These are phyloP conservation scores for Xylophagus ater DNA, from an alignment of 2,888 invertebrate species.

Conservation along the genomic window DNA sequence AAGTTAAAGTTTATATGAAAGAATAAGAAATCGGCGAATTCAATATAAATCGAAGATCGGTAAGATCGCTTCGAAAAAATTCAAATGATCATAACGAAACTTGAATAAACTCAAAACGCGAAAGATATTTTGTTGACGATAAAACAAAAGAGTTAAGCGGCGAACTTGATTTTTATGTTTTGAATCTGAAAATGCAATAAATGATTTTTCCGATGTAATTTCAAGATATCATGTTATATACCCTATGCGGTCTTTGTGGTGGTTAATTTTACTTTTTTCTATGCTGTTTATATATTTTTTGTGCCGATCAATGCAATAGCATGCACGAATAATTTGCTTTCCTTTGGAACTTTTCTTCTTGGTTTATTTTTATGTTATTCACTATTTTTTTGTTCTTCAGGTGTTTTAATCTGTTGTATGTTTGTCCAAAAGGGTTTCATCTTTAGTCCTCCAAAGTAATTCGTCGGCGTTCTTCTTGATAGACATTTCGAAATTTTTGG, in stretches of 20 bases:
- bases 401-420: neutral
- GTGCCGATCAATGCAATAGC: too few relatives aligned
- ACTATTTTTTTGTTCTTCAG: neutral
- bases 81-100: too few relatives aligned
- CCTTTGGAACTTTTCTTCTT: neutral
- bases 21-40: too few relatives aligned
- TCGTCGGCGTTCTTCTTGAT: neutral
- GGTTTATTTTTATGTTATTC: neutral
- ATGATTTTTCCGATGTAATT: constrained; percentile 1
- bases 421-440: neutral
- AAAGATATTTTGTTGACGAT: neutral
- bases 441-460: neutral
- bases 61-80: too few relatives aligned
- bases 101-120: too few relatives aligned
- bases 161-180: constrained; percentile 9
- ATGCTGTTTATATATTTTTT: too few relatives aligned
- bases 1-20: too few relatives aligned
- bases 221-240: too few relatives aligned
- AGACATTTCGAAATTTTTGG: neutral
- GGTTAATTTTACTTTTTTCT: constrained; percentile 12
- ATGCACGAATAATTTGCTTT: constrained; percentile 6
- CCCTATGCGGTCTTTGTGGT: constrained; percentile 1
- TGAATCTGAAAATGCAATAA: constrained; percentile 1
- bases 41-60: too few relatives aligned
- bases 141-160: constrained; percentile 12